Evolutionary conservation across 2,797 vertebrate genomes (phyloP), one percentile per base, ranked within the genome.

Genomic region (Myoxocephalus aenaeus): DNA sequence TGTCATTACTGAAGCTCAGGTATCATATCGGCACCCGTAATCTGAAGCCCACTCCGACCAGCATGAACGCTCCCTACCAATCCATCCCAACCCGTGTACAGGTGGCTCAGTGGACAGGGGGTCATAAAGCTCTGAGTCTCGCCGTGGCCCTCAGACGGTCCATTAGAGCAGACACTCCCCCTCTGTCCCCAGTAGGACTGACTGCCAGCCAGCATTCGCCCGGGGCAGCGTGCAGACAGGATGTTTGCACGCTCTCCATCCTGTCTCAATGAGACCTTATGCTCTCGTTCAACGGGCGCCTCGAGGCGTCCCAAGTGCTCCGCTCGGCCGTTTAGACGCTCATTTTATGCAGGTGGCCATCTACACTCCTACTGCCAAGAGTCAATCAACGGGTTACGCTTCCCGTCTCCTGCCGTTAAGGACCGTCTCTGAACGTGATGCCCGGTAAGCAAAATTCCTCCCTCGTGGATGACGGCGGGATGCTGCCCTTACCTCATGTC

Each of bases 281-380:
- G 34, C 32, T 75, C 73, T 70, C 64, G 48, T 74, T 65, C 25
- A 61, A 1, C 6, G 1, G 27, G 53, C 2, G 5, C 40, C 71
- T 75, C 27, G 6, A 25, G 42, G 66, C 1, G 6, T 44, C 74
- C 71, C 27, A 0, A 70, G 75, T 51, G 73, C 67, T 57, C 64
- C 44, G 18, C 50, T 81, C 48, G 3, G 63, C 54, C 83, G 70
- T 77, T 86, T 12, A 73, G 65, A 74, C 0, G 17, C 78, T 79
- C 72, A 64, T 82, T 82, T 74, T 22, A 70, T 62, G 74, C 71
- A 13, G 17, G 71, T 17, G 40, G 73, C 76, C 81, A 84, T 79
- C 82, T 87, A 84, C 62, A 75, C 75, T 38, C 73, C 32, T 34
- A 69, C 65, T 38, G 79, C 75, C 64, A 78, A 44, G 62, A 62